Base-by-base conservation (phyloP, 1,140 invertebrate genomes). In the Rhynchophorus ferrugineus region DNA sequence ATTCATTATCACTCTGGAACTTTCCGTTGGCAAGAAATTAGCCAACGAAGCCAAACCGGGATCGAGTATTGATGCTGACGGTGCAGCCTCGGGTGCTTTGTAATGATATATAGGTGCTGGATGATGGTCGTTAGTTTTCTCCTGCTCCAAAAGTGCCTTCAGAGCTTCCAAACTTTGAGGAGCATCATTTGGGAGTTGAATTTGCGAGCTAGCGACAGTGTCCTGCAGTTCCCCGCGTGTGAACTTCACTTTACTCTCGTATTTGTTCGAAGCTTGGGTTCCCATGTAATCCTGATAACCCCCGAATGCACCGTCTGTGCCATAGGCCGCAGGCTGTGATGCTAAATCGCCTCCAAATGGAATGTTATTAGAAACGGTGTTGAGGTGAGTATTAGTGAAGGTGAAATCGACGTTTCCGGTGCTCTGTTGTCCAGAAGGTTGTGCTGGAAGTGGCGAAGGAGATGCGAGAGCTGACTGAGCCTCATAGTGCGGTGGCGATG, bases 201-300 rank as follows among this genome's bases (percentile, higher is more conserved):
- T 18, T 42, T 54, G n/a, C 5, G 51, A 47, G 14, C 9, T 42
- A 11, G 51, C 51, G 29, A 49, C 18, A 43, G 45, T 49, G 20
- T 56, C 44, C 13, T 47, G 14, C 20, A 55, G 47, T 29, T 56
- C 53, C 6, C 53, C 53, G 37, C 46, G 39, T 19, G 54, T 51
- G 5, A 47, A 22, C 22, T 51, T 51, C 2, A 56, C 29, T 29
- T 49, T 49, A 11, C 44, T 41, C n/a, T 49, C 53, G 22, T 47
- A 48, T n/a, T 36, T 20, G 19, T 24, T 9, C 18, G 56, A 53
- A 21, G 21, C 44, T 41, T 33, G 37, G 21, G 16, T 14, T 14
- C 16, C 34, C 11, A 55, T 11, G 44, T 54, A 33, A 35, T 58
- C 52, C 39, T 44, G 41, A 7, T 45, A 33, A 33, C 51, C 45